Base-by-base conservation (phyloP, 2,113 vertebrate genomes). In the Symphodus melops region DNA sequence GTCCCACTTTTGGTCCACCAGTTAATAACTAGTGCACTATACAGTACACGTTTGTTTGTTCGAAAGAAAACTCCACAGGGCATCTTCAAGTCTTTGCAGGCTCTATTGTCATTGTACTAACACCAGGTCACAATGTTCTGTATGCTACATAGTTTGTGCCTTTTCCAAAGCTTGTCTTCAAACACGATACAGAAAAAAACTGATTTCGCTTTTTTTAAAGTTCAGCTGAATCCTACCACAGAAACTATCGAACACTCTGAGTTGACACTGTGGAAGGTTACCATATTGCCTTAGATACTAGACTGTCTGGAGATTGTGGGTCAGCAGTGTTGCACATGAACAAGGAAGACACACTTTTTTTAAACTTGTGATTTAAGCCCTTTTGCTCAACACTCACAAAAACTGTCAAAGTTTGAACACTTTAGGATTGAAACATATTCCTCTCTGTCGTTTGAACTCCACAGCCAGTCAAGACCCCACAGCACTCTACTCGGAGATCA, bases 401-500 rank as follows among this genome's bases (percentile, higher is more conserved):
- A 52, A 36, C 12, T 5, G 28, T 49, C 63, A 48, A 9, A 54
- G 23, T 33, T 55, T 41, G 21, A 2, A 59, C 51, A 25, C 65
- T 12, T 36, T 12, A 25, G 87, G 83, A 82, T 90, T 91, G 86
- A 89, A 79, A 68, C 67, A 86, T 83, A 37, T 80, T 16, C 14
- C 23, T 21, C 42, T 57, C 64, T 36, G 9, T 78, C 78, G 61
- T 84, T 68, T 91, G 69, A 79, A 56, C 81, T 78, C 68, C 55
- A 53, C 94, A 99, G 98, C 94, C 58, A 95, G 88, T 76, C 78
- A 87, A 59, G 95, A 99, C 85, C 78, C 93, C 75, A 94, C 97
- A 1, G 96, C 97, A 0, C 88, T 98, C 82, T 96, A 99, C 92
- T 99, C 98, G 0, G 95, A 98, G 91, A 97, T 99, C 74, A 98